A percentile compares a stretch with the other conserved stretches of the same genome.
Evolutionary conservation across 1,140 invertebrate genomes (phyloP).

Genomic region (Halotydeus destructor): DNA sequence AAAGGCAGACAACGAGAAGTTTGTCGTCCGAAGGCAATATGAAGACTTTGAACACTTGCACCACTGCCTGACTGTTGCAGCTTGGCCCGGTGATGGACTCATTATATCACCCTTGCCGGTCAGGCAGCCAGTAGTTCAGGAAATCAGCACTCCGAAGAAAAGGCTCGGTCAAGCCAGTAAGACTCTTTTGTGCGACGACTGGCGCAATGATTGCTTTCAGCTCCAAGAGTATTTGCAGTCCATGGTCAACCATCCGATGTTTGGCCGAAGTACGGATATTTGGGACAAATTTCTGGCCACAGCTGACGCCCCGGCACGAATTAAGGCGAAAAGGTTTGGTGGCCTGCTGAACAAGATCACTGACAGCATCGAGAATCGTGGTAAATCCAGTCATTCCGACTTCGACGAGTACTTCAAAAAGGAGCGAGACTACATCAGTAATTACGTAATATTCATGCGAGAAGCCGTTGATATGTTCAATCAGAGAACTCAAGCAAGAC

Average conservation of each 20-base stretch:
- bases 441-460: constrained; percentile 22
- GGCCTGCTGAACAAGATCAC: background rate
- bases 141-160: constrained; percentile 24
- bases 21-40: constrained; percentile 24
- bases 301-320: background rate
- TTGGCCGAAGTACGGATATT: constrained; percentile 2
- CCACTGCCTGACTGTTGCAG: constrained; percentile 24
- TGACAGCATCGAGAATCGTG: background rate
- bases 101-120: constrained; percentile 29
- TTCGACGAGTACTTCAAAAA: constrained; percentile 29
- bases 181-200: constrained; percentile 26
- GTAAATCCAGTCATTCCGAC: constrained; percentile 17
- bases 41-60: constrained; percentile 30
- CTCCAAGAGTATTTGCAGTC: constrained; percentile 24
- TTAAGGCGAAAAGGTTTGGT: constrained; percentile 5
- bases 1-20: too few relatives aligned
- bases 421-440: constrained; percentile 24
- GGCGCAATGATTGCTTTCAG: constrained; percentile 25
- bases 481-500: constrained; percentile 4
- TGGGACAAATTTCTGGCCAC: constrained; percentile 5
- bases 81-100: constrained; percentile 23
- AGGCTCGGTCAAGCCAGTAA: constrained; percentile 24
- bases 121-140: constrained; percentile 23
- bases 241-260: constrained; percentile 10
- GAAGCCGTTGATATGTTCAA: constrained; percentile 20